A percentile compares a stretch with the other conserved stretches of the same genome.
These are phyloP conservation scores for Phoenicopterus ruber DNA, from an alignment of 2,113 vertebrate genomes.

Conservation along the genomic window DNA sequence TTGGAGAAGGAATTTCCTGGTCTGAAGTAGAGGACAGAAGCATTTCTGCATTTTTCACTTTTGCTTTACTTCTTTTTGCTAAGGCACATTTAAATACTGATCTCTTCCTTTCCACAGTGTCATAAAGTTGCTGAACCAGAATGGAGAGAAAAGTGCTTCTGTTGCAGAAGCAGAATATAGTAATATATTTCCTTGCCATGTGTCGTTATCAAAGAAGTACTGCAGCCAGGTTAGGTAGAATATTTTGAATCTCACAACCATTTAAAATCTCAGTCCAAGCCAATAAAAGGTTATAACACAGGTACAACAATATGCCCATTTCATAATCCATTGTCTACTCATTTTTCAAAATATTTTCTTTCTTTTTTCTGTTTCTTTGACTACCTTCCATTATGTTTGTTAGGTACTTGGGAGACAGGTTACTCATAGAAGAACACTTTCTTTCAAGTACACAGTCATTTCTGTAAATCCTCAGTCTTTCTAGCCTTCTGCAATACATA, in stretches of 20 bases:
- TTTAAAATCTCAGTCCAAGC: background rate
- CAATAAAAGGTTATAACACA: background rate
- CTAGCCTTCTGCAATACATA: background rate
- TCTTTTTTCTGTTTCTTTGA: background rate
- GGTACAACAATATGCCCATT: background rate
- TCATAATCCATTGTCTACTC: background rate
- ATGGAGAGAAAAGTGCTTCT: background rate
- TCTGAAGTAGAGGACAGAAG: background rate
- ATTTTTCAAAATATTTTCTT: background rate
- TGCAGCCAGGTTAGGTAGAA: background rate
- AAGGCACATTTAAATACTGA: background rate
- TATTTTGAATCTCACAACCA: background rate
- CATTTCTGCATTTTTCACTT: background rate
- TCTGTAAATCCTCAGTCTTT: background rate
- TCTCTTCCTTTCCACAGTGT: background rate
- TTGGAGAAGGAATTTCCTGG: background rate
- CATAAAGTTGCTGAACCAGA: background rate
- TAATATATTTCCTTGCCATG: background rate
- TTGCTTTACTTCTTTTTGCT: background rate
- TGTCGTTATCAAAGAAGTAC: background rate
- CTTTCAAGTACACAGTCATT: background rate
- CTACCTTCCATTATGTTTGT: background rate
- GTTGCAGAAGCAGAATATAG: background rate
- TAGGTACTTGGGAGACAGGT: background rate
- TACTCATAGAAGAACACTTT: background rate